Evolutionary conservation across 2,888 invertebrate species (phyloP).

Genomic region (Allygus modestus): DNA sequence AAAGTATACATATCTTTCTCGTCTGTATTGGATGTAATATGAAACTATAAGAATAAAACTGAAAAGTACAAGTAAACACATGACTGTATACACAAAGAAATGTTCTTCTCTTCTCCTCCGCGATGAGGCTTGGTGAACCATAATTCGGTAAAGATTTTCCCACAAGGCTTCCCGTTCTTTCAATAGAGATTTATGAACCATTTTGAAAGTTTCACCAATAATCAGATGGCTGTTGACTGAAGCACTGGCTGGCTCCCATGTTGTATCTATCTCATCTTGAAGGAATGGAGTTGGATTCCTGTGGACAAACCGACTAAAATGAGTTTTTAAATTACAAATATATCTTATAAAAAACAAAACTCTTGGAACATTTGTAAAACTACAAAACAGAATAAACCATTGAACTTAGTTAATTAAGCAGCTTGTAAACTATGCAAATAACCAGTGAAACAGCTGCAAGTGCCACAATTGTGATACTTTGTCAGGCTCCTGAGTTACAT

Average conservation of each 20-base stretch:
- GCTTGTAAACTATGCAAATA: too few relatives aligned
- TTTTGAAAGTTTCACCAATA: not conserved
- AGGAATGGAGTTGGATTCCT: conserved; percentile 28
- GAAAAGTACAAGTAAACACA: not conserved
- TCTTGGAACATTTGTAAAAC: too few relatives aligned
- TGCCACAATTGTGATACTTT: too few relatives aligned
- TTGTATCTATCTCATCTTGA: not conserved
- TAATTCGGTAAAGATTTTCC: not conserved
- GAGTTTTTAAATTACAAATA: too few relatives aligned
- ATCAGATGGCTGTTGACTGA: not conserved
- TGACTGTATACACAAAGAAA: not conserved
- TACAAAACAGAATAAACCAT: too few relatives aligned
- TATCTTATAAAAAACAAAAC: too few relatives aligned
- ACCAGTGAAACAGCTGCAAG: too few relatives aligned
- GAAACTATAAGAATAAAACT: not conserved
- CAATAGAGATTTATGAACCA: conserved; percentile 2
- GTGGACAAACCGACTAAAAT: not conserved
- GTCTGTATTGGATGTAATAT: not conserved
- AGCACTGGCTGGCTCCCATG: not conserved
- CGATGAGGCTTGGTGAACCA: not conserved
- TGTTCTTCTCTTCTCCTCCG: not conserved
- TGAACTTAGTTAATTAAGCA: too few relatives aligned
- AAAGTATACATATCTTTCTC: too few relatives aligned
- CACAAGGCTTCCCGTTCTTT: conserved; percentile 16
- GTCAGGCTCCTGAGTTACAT: too few relatives aligned